These are phyloP conservation scores for Lycodopsis pacificus DNA, from an alignment of 2,797 vertebrate species.

Conservation along the genomic window DNA sequence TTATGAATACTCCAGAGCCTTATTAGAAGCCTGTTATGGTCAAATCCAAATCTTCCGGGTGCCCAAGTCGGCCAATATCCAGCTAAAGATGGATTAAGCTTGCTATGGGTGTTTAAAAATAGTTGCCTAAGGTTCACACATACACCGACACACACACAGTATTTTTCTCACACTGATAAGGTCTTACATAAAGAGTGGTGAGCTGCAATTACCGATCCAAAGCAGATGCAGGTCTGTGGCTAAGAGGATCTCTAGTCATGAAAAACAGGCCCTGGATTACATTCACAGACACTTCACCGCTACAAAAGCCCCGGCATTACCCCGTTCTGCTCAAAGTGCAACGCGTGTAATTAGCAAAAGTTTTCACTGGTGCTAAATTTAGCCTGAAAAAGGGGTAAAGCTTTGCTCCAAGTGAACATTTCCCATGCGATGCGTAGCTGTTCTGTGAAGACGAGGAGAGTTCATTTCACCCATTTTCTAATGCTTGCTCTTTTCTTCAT, in stretches of 20 bases:
- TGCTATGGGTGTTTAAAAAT: constrained; percentile 82
- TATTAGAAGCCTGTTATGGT: constrained; percentile 78
- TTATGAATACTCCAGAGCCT: constrained; percentile 76
- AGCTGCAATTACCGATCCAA: constrained; percentile 71
- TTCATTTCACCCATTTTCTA: constrained; percentile 1
- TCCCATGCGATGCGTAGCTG: constrained; percentile 19
- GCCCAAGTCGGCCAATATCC: constrained; percentile 64
- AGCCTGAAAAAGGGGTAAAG: constrained; percentile 19
- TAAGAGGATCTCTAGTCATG: constrained; percentile 39
- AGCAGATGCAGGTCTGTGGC: constrained; percentile 65
- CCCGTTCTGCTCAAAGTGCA: constrained; percentile 23
- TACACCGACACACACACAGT: constrained; percentile 32
- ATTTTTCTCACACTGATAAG: constrained; percentile 72
- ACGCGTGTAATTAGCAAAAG: constrained; percentile 50
- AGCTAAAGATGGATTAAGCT: constrained; percentile 81
- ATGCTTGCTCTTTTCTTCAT: not conserved
- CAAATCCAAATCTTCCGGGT: constrained; percentile 77
- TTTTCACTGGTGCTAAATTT: constrained; percentile 51
- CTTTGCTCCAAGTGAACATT: constrained; percentile 49
- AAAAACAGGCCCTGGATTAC: constrained; percentile 49
- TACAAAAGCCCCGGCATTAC: constrained; percentile 45
- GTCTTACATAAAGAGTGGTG: constrained; percentile 80
- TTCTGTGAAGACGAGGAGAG: not conserved
- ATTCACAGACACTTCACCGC: constrained; percentile 44
- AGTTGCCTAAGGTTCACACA: constrained; percentile 58